These are phyloP conservation scores for Peribatodes rhomboidaria DNA, from an alignment of 2,888 invertebrate species.

Conservation along the genomic window DNA sequence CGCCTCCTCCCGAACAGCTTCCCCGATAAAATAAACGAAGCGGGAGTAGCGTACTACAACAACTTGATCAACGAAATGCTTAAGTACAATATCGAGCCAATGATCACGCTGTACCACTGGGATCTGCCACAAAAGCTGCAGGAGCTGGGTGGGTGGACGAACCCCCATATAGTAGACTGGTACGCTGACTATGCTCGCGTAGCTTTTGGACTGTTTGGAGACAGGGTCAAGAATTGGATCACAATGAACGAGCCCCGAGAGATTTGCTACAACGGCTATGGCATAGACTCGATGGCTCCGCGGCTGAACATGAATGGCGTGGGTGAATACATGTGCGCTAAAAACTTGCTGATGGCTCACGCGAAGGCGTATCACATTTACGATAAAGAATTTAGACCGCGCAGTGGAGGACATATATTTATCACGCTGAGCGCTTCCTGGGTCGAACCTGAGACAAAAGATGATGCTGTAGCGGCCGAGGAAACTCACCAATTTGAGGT, in stretches of 20 bases:
- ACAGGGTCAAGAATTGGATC: slow-evolving; percentile 81
- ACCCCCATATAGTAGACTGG: slow-evolving; percentile 73
- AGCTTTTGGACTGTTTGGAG: slow-evolving; percentile 73
- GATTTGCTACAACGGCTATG: slow-evolving; percentile 76
- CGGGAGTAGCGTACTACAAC: slow-evolving; percentile 65
- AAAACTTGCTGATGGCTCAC: slow-evolving; percentile 82
- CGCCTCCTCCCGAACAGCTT: slow-evolving; percentile 87
- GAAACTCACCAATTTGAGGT: slow-evolving; percentile 56
- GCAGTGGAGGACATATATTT: slow-evolving; percentile 53
- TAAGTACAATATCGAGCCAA: slow-evolving; percentile 86
- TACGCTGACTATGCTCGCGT: slow-evolving; percentile 76
- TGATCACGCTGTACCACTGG: slow-evolving; percentile 85
- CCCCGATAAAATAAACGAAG: slow-evolving; percentile 81
- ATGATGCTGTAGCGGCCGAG: slow-evolving; percentile 67
- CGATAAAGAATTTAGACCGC: slow-evolving; percentile 58
- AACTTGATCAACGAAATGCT: slow-evolving; percentile 85
- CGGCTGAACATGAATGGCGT: slow-evolving; percentile 63
- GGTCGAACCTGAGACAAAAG: slow-evolving; percentile 61
- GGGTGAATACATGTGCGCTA: slow-evolving; percentile 76
- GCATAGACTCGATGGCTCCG: slow-evolving; percentile 59
- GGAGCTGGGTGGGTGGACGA: slow-evolving; percentile 83
- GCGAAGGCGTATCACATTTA: slow-evolving; percentile 70
- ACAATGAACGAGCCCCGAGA: slow-evolving; percentile 85
- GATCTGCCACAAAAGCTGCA: slow-evolving; percentile 83
- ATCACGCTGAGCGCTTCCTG: slow-evolving; percentile 57